Base-by-base conservation (phyloP, 2,113 vertebrate species). In the Notiomystis cincta region DNA sequence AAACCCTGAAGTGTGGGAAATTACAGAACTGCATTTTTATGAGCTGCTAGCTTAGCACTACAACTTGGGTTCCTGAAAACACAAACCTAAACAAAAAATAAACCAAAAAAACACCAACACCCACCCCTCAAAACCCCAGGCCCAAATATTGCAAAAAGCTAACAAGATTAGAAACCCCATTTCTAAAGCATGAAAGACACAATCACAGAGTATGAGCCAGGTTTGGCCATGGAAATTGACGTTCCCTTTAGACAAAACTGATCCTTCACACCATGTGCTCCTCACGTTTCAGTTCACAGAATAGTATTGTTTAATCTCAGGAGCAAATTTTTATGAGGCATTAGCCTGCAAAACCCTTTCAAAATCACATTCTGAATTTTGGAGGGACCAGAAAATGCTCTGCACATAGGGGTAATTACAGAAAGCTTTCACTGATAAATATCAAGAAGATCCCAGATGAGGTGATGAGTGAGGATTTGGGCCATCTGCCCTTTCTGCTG, bases 401-500 rank as follows among this genome's bases (percentile, higher is more conserved):
- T 69, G 48, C 51, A 61, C 44, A 35, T 11, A 54, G 45, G 18
- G 33, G 35, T 61, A 87, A 86, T 88, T 90, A 86, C 65, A 94
- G 86, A 86, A 91, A 96, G 72, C 70, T 96, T 95, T 94, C 85
- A 91, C 86, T 89, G 37, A 89, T 79, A 95, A 95, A 85, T 58
- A 66, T 58, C 51, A 78, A 44, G 67, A 66, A 79, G 40, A 95
- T 56, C 53, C 61, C 50, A 58, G 70, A 77, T 77, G 82, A 93
- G 60, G 35, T 69, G 90, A 94, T 20, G n/a, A 93, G 76, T 9
- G 35, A 91, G 87, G 84, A 96, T 93, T 97, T 95, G 87, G 94
- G 90, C 96, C 97, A 98, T 98, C 98, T 98, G 98, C 94, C 95
- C 94, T 97, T 97, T 94, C 96, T 96, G 84, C 92, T 93, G 42